Base-by-base conservation (phyloP, 2,797 vertebrate species). In the Hoplostethus mediterraneus region DNA sequence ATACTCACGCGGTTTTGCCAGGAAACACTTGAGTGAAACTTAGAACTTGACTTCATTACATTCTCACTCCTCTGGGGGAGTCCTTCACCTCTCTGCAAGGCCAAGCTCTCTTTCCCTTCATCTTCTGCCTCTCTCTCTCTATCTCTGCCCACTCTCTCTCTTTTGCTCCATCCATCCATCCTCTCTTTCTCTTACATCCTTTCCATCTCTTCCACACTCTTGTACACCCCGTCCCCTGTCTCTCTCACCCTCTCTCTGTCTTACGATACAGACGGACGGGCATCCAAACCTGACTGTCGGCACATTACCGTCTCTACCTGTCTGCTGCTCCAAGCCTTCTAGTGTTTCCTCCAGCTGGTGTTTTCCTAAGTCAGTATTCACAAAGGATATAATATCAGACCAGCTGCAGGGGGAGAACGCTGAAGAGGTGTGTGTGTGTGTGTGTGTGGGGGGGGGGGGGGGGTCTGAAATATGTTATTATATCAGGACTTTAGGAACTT, bases 21-120 rank as follows among this genome's bases (percentile, higher is more conserved):
- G 82, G 84, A 83, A 87, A 87, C 75, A 86, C 76, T 86, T 85
- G 44, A 68, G 75, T 84, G 86, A 83, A 87, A 90, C 75, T 68
- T 77, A 77, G 73, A 85, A 57, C 59, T 76, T 82, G 73, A 84
- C 78, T 71, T 76, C 60, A 33, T 80, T 81, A 74, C 42, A 57
- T 73, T 80, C 51, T 80, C 65, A 59, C 79, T 83, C 53, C 77
- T 81, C 67, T 64, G 56, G 75, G 81, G 82, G 58, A 67, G 52
- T 80, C 57, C 52, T 86, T 82, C 76, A 75, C 71, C 79, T 45
- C 58, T 57, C 16, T 11, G 28, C 28, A 28, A 81, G 79, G 79
- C 81, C 77, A 63, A 7, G 40, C 36, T 58, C 56, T 40, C 33
- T 58, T 33, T 58, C n/a, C 7, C 33, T 38, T 13, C 12, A 13